Conservation (phyloP, 2,888 invertebrate genomes). For the Gari tellinella region DNA sequence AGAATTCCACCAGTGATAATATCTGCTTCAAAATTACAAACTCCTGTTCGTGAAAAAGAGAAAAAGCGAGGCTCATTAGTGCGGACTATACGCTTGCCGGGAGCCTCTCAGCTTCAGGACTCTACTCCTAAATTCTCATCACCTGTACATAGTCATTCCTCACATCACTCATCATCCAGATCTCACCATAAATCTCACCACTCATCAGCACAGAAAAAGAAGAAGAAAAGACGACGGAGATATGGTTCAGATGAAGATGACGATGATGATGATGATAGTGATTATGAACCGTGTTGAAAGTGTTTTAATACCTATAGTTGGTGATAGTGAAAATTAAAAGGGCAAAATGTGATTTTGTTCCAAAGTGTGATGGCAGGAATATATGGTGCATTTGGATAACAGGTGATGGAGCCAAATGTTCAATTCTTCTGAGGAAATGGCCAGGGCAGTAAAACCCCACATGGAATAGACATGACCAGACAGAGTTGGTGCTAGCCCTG, state of each 20-base stretch:
- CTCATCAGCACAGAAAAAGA: slow-evolving; percentile 76
- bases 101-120: slow-evolving; percentile 57
- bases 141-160: slow-evolving; percentile 49
- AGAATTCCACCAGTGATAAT: slow-evolving; percentile 57
- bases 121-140: slow-evolving; percentile 43
- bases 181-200: slow-evolving; percentile 51
- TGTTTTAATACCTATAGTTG: not conserved
- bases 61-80: slow-evolving; percentile 58
- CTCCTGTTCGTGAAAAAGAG: slow-evolving; percentile 50
- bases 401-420: no score
- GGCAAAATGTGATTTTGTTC: not conserved
- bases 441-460: no score
- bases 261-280: slow-evolving; percentile 79
- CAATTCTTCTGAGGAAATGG: no score
- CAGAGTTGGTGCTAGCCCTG: no score
- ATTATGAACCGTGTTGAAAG: slow-evolving; percentile 69
- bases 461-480: no score
- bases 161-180: slow-evolving; percentile 38
- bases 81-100: slow-evolving; percentile 55
- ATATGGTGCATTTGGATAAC: not conserved
- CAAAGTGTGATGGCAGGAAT: no score
- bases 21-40: slow-evolving; percentile 56
- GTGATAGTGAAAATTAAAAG: slow-evolving; percentile 9
- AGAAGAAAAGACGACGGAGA: slow-evolving; percentile 76
- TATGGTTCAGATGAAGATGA: slow-evolving; percentile 74